Evolutionary conservation across 1,140 invertebrate genomes (phyloP).

Genomic region (Trichomalopsis sarcophagae): DNA sequence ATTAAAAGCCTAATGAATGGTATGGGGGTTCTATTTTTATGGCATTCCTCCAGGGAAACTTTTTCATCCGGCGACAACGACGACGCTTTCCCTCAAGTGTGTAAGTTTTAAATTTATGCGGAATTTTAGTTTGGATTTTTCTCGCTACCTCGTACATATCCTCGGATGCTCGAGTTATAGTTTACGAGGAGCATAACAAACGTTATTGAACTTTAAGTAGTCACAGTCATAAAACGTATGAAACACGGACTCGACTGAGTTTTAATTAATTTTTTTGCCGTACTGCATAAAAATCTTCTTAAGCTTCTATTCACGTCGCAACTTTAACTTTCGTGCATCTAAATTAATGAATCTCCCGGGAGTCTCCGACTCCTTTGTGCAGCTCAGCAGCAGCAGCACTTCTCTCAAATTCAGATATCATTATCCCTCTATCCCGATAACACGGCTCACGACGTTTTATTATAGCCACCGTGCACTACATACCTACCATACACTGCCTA

Average conservation of each 20-base stretch:
- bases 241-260: background rate
- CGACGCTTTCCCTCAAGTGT: background rate
- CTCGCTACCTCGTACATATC: background rate
- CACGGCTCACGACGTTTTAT: too few relatives aligned
- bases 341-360: too few relatives aligned
- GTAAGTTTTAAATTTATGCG: background rate
- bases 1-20: conserved; percentile 37
- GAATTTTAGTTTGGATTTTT: background rate
- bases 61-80: background rate
- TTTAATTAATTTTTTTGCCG: background rate
- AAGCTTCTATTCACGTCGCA: too few relatives aligned
- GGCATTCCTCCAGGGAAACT: conserved; percentile 6
- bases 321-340: too few relatives aligned
- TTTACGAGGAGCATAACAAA: background rate
- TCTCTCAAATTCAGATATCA: too few relatives aligned
- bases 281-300: too few relatives aligned
- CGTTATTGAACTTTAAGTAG: background rate
- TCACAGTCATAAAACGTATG: background rate
- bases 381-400: too few relatives aligned
- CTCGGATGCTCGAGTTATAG: background rate
- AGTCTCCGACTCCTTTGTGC: too few relatives aligned
- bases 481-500: too few relatives aligned
- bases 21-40: conserved; percentile 24
- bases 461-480: background rate
- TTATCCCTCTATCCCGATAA: too few relatives aligned